Percentiles rank a stretch among this genome's conserved stretches.
Conservation (phyloP, 2,888 invertebrate genomes). For the Amiota communis region DNA sequence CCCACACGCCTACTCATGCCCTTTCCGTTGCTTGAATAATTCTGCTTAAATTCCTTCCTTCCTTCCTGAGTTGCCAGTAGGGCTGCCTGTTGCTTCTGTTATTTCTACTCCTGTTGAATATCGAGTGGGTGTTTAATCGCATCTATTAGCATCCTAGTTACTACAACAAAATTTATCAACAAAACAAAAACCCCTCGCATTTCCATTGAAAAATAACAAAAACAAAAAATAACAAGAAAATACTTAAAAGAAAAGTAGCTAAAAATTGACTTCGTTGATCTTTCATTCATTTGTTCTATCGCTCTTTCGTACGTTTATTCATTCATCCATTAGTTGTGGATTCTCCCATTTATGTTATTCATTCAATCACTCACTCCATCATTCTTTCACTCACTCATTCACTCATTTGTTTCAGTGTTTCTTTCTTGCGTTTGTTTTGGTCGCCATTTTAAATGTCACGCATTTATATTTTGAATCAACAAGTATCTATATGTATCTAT, state of each 20-base stretch:
- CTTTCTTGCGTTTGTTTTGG: not conserved
- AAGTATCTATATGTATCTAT: not conserved
- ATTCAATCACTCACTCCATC: not conserved
- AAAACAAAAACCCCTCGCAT: slow-evolving; percentile 3
- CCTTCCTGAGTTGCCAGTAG: not conserved
- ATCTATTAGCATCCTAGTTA: slow-evolving; percentile 57
- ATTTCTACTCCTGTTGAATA: not conserved
- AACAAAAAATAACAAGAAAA: slow-evolving; percentile 33
- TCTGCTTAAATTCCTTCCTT: no score
- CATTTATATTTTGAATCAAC: slow-evolving; percentile 1
- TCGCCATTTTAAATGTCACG: slow-evolving; percentile 21
- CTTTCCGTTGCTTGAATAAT: no score
- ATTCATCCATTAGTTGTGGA: not conserved
- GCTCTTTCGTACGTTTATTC: slow-evolving; percentile 50
- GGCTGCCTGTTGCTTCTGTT: not conserved
- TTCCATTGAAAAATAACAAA: slow-evolving; percentile 23
- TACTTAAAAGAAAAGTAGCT: slow-evolving; percentile 44
- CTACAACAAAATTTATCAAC: slow-evolving; percentile 15
- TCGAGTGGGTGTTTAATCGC: slow-evolving; percentile 62
- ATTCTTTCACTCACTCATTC: slow-evolving; percentile 1
- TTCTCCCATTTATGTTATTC: no score
- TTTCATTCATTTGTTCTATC: not conserved
- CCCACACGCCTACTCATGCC: slow-evolving; percentile 44
- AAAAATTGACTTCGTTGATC: slow-evolving; percentile 25
- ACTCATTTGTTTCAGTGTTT: not conserved